Evolutionary conservation across 2,797 vertebrate genomes (phyloP).

Genomic region (Cyclura pinguis): DNA sequence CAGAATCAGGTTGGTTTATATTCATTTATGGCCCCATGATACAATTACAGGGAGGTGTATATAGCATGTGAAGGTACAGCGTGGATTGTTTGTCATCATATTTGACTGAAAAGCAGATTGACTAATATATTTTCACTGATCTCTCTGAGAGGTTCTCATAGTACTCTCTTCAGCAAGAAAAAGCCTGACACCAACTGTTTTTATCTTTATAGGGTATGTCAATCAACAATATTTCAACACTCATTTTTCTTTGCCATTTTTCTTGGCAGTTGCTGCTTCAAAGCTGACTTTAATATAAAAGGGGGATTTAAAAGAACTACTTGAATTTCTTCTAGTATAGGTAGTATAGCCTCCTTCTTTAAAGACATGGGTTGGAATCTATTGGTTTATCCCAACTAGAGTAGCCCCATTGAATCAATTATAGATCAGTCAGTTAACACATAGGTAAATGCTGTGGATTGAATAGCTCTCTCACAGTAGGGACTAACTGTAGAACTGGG

Average conservation of each 20-base stretch:
- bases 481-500: too few species aligned
- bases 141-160: slow-evolving; percentile 10
- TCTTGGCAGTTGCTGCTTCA: slow-evolving; percentile 47
- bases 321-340: background rate
- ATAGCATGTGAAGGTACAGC: background rate
- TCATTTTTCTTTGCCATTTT: slow-evolving; percentile 17
- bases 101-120: slow-evolving; percentile 31
- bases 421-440: too few species aligned
- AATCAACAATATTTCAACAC: slow-evolving; percentile 49
- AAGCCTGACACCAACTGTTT: slow-evolving; percentile 18
- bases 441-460: too few species aligned
- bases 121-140: slow-evolving; percentile 27
- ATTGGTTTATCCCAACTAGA: too few species aligned
- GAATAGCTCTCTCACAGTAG: too few species aligned
- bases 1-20: slow-evolving; percentile 6
- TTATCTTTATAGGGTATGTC: slow-evolving; percentile 32
- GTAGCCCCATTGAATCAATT: too few species aligned
- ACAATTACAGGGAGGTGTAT: slow-evolving; percentile 23
- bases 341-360: background rate
- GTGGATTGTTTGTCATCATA: slow-evolving; percentile 21
- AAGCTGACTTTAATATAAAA: slow-evolving; percentile 42
- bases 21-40: slow-evolving; percentile 29
- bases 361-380: background rate
- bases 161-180: slow-evolving; percentile 1
- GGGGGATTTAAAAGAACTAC: slow-evolving; percentile 60